phyloP scores from a whole-genome alignment of 2,888 invertebrate species.

The Geophilus truncorum region DNA sequence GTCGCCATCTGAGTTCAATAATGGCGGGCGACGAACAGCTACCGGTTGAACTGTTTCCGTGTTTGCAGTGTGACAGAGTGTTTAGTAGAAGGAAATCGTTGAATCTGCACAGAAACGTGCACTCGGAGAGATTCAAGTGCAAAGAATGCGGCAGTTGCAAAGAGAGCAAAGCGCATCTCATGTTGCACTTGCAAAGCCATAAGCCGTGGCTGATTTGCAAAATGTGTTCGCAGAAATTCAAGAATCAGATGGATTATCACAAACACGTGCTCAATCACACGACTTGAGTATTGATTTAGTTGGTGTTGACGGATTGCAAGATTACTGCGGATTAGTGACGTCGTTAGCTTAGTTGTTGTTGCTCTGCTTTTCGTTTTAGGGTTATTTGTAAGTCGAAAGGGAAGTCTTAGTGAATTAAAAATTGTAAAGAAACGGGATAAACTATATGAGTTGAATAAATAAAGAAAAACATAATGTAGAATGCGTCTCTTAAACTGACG shows the following conservation, averaged over 20 bases:
- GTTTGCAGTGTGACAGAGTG: constrained; percentile 30
- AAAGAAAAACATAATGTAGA: too few relatives aligned
- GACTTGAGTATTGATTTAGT: too few relatives aligned
- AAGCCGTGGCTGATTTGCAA: constrained; percentile 15
- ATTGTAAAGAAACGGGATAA: too few relatives aligned
- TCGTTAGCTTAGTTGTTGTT: too few relatives aligned
- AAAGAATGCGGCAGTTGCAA: not conserved
- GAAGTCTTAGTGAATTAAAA: too few relatives aligned
- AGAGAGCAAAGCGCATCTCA: constrained; percentile 22
- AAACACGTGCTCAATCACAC: not conserved
- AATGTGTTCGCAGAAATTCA: not conserved
- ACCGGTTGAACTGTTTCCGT: constrained; percentile 20
- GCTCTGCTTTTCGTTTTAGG: too few relatives aligned
- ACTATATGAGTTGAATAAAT: too few relatives aligned
- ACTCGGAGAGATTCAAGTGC: constrained; percentile 29
- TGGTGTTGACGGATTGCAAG: too few relatives aligned
- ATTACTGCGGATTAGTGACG: too few relatives aligned
- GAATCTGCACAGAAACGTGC: constrained; percentile 25
- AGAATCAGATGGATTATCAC: not conserved
- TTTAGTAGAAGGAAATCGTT: not conserved
- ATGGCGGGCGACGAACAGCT: not conserved
- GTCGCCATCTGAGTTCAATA: not conserved
- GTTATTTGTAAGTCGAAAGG: too few relatives aligned
- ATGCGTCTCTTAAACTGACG: not conserved
- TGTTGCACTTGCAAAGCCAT: constrained; percentile 28